Percentiles rank a stretch among this genome's conserved stretches.
Conservation (phyloP, 2,797 vertebrate genomes). For the Cephalopachus bancanus region DNA sequence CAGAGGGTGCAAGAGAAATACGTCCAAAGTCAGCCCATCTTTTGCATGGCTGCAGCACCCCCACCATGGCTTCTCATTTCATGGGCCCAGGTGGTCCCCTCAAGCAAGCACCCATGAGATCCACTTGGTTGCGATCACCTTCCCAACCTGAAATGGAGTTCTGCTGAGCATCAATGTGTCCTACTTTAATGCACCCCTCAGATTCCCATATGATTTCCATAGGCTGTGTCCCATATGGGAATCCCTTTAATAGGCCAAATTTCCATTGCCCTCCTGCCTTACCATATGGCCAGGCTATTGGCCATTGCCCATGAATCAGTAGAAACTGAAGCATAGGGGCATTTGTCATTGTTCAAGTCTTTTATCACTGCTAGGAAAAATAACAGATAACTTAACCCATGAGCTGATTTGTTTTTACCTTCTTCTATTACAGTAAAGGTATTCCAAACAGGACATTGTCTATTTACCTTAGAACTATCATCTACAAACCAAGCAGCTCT, state of each 20-base stretch:
- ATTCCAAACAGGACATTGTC: background rate
- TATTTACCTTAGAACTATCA: background rate
- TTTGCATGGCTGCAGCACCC: background rate
- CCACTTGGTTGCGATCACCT: background rate
- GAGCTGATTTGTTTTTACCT: slow-evolving; percentile 13
- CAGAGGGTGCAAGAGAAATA: background rate
- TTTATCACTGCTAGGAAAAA: background rate
- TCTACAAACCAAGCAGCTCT: background rate
- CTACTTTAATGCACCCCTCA: background rate
- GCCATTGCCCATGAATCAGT: background rate
- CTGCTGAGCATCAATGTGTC: background rate
- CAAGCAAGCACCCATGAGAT: background rate
- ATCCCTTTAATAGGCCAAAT: slow-evolving; percentile 9
- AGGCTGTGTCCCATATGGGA: background rate
- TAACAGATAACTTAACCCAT: background rate
- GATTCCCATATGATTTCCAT: background rate
- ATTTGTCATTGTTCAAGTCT: background rate
- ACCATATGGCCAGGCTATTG: background rate
- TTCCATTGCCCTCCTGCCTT: background rate
- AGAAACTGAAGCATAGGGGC: background rate
- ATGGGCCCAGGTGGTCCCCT: background rate
- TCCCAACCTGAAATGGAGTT: background rate
- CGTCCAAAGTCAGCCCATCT: background rate
- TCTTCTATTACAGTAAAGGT: background rate
- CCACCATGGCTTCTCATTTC: background rate